Evolutionary conservation across 2,888 invertebrate genomes (phyloP).

Genomic region (Sicus ferrugineus): DNA sequence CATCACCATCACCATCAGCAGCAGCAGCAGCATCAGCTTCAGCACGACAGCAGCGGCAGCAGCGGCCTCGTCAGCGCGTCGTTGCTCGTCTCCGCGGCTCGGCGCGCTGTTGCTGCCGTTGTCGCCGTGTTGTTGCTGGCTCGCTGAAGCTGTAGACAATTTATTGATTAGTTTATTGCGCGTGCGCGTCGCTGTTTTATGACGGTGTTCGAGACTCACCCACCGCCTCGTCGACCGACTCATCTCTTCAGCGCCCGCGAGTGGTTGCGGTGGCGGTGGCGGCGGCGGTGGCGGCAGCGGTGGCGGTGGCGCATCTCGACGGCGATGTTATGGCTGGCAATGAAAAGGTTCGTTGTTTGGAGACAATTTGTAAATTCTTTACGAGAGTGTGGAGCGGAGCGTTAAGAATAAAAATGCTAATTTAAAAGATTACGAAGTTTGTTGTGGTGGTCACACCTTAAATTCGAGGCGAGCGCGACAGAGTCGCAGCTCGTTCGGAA

Average conservation of each 20-base stretch:
- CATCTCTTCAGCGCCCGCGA: slow-evolving; percentile 35
- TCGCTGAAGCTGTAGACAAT: slow-evolving; percentile 51
- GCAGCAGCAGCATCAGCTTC: slow-evolving; percentile 24
- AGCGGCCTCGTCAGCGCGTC: background rate
- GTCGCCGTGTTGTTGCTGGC: slow-evolving; percentile 30
- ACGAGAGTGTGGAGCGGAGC: slow-evolving; percentile 53
- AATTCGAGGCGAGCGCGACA: slow-evolving; percentile 40
- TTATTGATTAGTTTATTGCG: slow-evolving; percentile 64
- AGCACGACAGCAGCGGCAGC: background rate
- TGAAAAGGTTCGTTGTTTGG: slow-evolving; percentile 36
- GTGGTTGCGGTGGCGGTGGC: slow-evolving; percentile 8
- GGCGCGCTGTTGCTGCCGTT: slow-evolving; percentile 22
- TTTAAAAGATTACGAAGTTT: slow-evolving; percentile 61
- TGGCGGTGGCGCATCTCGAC: slow-evolving; percentile 29
- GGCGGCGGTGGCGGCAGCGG: slow-evolving; percentile 23
- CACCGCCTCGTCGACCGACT: slow-evolving; percentile 36
- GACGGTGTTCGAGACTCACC: slow-evolving; percentile 30
- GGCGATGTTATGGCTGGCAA: slow-evolving; percentile 32
- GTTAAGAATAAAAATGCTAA: slow-evolving; percentile 57
- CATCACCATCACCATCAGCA: slow-evolving; percentile 33
- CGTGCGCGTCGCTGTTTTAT: slow-evolving; percentile 46
- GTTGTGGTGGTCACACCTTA: slow-evolving; percentile 60
- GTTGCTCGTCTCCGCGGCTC: background rate
- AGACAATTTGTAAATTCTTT: slow-evolving; percentile 62
- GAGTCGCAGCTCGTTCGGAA: slow-evolving; percentile 14